These are phyloP conservation scores for Polyommatus icarus DNA, from an alignment of 2,888 invertebrate genomes.

Conservation along the genomic window DNA sequence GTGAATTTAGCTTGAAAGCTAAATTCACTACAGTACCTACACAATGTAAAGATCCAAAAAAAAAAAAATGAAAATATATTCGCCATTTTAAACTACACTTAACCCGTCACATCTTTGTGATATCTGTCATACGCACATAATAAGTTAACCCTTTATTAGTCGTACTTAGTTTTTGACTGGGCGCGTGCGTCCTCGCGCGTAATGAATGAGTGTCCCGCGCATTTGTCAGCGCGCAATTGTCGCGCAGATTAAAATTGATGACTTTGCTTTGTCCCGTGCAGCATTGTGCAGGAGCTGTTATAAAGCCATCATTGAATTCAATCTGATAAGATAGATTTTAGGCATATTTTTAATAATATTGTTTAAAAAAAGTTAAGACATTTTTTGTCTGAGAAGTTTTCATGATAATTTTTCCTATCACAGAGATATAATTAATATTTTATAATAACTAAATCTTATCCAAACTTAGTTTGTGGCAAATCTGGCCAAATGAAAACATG, in stretches of 20 bases:
- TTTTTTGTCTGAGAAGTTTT: too few species aligned
- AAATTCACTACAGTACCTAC: too few species aligned
- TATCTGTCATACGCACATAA: slow-evolving; percentile 58
- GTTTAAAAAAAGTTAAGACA: too few species aligned
- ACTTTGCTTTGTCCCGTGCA: slow-evolving; percentile 70
- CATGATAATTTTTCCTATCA: too few species aligned
- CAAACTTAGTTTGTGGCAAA: too few species aligned
- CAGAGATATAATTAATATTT: too few species aligned
- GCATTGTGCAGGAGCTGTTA: slow-evolving; percentile 61
- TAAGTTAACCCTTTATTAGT: slow-evolving; percentile 76
- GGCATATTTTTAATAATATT: slow-evolving; percentile 9
- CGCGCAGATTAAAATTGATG: slow-evolving; percentile 80
- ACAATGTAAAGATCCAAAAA: not conserved
- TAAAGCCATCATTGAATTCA: slow-evolving; percentile 56
- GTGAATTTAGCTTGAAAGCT: too few species aligned
- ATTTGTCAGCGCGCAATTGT: slow-evolving; percentile 80
- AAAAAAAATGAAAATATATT: not conserved
- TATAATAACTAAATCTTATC: too few species aligned
- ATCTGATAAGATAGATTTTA: slow-evolving; percentile 39
- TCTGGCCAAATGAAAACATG: too few species aligned
- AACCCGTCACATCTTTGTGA: slow-evolving; percentile 50
- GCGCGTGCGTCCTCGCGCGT: slow-evolving; percentile 67
- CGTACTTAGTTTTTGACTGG: slow-evolving; percentile 59
- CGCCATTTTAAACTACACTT: slow-evolving; percentile 9
- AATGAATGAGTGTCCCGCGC: slow-evolving; percentile 75